Percentiles rank a stretch among this genome's conserved stretches.
These are phyloP conservation scores for Peromyscus polionotus DNA, from an alignment of 2,113 vertebrate species.

Conservation along the genomic window DNA sequence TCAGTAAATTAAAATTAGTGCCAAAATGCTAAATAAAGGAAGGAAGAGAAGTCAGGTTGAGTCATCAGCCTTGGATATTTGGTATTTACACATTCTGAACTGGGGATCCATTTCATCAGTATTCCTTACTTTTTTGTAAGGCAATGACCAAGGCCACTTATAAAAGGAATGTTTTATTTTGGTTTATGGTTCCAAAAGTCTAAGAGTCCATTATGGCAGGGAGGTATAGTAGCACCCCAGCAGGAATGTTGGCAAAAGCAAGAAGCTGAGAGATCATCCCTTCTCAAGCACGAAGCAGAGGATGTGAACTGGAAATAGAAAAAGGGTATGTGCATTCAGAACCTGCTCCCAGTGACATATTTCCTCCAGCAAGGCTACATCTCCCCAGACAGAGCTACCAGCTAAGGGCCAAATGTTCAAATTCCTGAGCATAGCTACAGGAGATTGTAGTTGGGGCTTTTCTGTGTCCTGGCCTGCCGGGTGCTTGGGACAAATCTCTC, in stretches of 20 bases:
- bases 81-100: not conserved
- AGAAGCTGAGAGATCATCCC: not conserved
- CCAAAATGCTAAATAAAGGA: not conserved
- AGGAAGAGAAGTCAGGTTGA: not conserved
- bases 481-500: too few relatives aligned
- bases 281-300: not conserved
- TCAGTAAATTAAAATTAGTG: not conserved
- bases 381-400: not conserved
- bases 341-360: too few relatives aligned
- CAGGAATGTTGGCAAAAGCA: not conserved
- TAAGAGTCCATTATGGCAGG: not conserved
- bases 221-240: not conserved
- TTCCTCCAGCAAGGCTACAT: not conserved
- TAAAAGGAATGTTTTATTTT: not conserved
- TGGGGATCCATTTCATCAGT: not conserved
- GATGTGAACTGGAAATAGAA: not conserved
- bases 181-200: too few relatives aligned
- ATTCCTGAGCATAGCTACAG: not conserved
- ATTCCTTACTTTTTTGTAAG: not conserved
- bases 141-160: not conserved
- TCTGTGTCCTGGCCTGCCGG: too few relatives aligned
- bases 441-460: too few relatives aligned
- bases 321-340: not conserved
- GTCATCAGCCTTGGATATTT: not conserved
- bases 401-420: not conserved